Conservation (phyloP, 2,797 vertebrate genomes). For the Strix occidentalis region DNA sequence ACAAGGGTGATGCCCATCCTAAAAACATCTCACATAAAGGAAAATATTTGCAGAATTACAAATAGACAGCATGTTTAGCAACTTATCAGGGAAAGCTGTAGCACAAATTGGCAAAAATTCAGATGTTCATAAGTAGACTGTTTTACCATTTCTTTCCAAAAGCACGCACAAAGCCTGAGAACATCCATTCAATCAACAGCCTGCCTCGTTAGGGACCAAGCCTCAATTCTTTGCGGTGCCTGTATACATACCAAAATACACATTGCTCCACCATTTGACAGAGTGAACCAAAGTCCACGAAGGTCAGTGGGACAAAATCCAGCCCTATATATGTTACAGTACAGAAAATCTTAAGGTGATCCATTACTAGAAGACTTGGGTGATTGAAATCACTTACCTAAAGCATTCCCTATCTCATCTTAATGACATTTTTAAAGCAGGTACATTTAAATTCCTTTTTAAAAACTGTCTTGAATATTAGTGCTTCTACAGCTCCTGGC, state of each 20-base stretch:
- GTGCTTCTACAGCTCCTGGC: neutral
- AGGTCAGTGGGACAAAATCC: neutral
- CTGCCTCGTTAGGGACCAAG: rapidly evolving
- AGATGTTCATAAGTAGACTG: neutral
- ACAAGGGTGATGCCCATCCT: neutral
- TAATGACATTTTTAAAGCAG: neutral
- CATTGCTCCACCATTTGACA: neutral
- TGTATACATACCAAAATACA: neutral
- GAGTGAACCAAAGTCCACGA: neutral
- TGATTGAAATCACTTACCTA: neutral
- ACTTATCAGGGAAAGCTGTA: neutral
- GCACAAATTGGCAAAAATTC: neutral
- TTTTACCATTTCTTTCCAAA: neutral
- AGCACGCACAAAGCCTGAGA: neutral
- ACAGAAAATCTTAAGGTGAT: neutral
- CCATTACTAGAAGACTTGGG: neutral
- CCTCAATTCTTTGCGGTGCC: neutral
- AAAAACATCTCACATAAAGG: neutral
- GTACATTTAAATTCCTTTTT: neutral
- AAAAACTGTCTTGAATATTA: neutral
- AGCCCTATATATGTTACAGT: neutral
- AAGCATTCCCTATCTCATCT: neutral
- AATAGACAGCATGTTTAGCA: neutral
- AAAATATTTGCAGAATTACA: neutral
- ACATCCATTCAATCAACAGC: neutral